phyloP scores from a whole-genome alignment of 1,140 invertebrate genomes.

The Lepeophtheirus salmonis region DNA sequence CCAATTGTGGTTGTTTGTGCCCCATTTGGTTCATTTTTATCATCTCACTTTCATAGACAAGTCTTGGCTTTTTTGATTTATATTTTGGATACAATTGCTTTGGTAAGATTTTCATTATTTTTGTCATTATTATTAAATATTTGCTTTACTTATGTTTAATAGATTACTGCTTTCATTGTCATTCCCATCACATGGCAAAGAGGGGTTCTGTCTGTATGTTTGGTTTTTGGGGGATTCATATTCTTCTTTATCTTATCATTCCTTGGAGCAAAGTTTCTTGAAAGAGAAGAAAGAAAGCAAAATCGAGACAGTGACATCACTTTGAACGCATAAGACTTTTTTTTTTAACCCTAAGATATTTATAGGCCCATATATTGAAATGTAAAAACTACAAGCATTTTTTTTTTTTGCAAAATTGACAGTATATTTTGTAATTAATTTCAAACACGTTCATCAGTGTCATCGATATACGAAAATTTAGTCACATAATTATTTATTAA shows the following conservation, averaged over 20 bases:
- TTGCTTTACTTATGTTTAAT: not conserved
- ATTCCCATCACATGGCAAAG: constrained; percentile 11
- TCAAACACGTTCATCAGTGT: too few relatives aligned
- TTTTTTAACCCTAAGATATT: too few relatives aligned
- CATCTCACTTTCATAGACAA: constrained; percentile 14
- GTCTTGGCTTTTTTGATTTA: constrained; percentile 11
- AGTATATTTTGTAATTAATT: too few relatives aligned
- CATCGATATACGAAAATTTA: too few relatives aligned
- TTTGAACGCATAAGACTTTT: too few relatives aligned
- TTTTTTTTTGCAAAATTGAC: too few relatives aligned
- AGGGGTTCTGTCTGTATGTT: constrained; percentile 3
- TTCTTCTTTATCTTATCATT: constrained; percentile 7
- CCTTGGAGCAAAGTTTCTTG: not conserved
- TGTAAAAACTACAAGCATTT: too few relatives aligned
- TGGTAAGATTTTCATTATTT: not conserved
- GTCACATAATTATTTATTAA: too few relatives aligned
- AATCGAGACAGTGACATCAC: too few relatives aligned
- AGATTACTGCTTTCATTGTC: constrained; percentile 9
- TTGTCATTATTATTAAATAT: not conserved
- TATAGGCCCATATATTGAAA: too few relatives aligned
- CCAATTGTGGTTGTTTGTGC: constrained; percentile 9
- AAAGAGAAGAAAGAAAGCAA: not conserved
- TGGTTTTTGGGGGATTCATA: constrained; percentile 5
- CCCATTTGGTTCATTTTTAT: constrained; percentile 10
- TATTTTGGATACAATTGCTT: constrained; percentile 7